Conservation (phyloP, 2,113 vertebrate species). For the Larimichthys crocea region DNA sequence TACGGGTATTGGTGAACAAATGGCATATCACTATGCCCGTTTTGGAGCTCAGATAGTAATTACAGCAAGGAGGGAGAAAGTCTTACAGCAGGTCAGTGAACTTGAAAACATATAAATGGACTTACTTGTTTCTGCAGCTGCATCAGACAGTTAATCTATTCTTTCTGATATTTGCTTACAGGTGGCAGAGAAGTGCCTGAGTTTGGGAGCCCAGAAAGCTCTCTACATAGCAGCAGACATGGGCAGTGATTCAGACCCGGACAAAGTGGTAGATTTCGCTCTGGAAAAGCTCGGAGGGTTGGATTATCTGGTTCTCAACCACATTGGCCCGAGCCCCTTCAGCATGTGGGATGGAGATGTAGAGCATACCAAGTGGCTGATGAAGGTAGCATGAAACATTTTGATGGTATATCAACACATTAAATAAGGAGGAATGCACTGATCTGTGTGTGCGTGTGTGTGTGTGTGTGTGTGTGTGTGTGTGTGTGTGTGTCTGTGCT, state of each 20-base stretch:
- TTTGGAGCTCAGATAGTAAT: conserved; percentile 89
- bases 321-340: conserved; percentile 83
- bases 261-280: conserved; percentile 86
- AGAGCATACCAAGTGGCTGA: conserved; percentile 83
- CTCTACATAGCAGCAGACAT: conserved; percentile 88
- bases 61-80: conserved; percentile 86
- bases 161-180: conserved; percentile 51
- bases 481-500: conserved; percentile 28
- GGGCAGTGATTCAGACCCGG: conserved; percentile 82
- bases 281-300: conserved; percentile 88
- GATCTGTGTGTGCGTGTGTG: conserved; percentile 4
- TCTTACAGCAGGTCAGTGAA: conserved; percentile 86
- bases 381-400: conserved; percentile 84
- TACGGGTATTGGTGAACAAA: conserved; percentile 90
- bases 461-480: conserved; percentile 16
- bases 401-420: neutral
- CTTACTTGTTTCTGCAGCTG: neutral
- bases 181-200: conserved; percentile 88
- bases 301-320: conserved; percentile 90
- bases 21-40: conserved; percentile 88
- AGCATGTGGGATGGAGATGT: conserved; percentile 85
- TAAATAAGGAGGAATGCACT: neutral
- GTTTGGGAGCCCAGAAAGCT: conserved; percentile 86
- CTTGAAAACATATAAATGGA: neutral
- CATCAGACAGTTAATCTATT: neutral